A percentile compares a stretch with the other conserved stretches of the same genome.
These are phyloP conservation scores for Sebastes variabilis DNA, from an alignment of 2,797 vertebrate genomes.

Conservation along the genomic window DNA sequence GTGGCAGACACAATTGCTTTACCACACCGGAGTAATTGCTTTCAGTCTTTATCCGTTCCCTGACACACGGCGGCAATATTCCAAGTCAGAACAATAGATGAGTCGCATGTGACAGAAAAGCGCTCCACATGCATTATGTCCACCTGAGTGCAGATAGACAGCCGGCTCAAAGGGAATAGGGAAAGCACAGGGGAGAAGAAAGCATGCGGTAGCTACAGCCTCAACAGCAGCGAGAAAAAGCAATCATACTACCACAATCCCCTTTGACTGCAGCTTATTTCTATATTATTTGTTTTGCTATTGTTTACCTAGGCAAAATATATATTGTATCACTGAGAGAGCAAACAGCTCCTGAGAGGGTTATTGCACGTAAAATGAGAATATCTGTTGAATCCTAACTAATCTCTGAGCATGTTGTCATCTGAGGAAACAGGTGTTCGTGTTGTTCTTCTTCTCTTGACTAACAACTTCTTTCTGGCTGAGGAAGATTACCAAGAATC, in stretches of 20 bases:
- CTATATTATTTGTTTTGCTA: slow-evolving; percentile 38
- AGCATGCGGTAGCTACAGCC: slow-evolving; percentile 3
- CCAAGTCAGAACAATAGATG: slow-evolving; percentile 56
- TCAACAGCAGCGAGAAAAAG: slow-evolving; percentile 31
- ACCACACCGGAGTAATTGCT: slow-evolving; percentile 73
- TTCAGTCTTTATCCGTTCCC: slow-evolving; percentile 68
- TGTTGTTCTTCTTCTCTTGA: slow-evolving; percentile 57
- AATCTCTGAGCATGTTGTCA: slow-evolving; percentile 66
- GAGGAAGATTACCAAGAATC: slow-evolving; percentile 66
- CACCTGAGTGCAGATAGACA: slow-evolving; percentile 59
- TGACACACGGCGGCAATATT: slow-evolving; percentile 53
- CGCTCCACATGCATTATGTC: slow-evolving; percentile 49
- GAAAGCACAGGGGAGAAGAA: slow-evolving; percentile 10
- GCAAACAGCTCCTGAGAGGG: slow-evolving; percentile 52
- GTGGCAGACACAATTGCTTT: slow-evolving; percentile 76
- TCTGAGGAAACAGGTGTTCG: slow-evolving; percentile 77
- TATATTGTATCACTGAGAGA: slow-evolving; percentile 41
- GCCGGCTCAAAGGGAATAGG: slow-evolving; percentile 34
- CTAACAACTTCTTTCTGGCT: slow-evolving; percentile 59
- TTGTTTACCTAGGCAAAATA: slow-evolving; percentile 63
- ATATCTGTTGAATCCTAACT: slow-evolving; percentile 60
- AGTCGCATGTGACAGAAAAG: slow-evolving; percentile 45
- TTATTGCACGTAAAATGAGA: slow-evolving; percentile 45
- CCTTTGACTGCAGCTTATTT: slow-evolving; percentile 30
- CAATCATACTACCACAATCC: slow-evolving; percentile 53